Percentiles rank a stretch among this genome's conserved stretches.
These are phyloP conservation scores for Yoshiicerus persimilis DNA, from an alignment of 1,140 invertebrate species.

Conservation along the genomic window DNA sequence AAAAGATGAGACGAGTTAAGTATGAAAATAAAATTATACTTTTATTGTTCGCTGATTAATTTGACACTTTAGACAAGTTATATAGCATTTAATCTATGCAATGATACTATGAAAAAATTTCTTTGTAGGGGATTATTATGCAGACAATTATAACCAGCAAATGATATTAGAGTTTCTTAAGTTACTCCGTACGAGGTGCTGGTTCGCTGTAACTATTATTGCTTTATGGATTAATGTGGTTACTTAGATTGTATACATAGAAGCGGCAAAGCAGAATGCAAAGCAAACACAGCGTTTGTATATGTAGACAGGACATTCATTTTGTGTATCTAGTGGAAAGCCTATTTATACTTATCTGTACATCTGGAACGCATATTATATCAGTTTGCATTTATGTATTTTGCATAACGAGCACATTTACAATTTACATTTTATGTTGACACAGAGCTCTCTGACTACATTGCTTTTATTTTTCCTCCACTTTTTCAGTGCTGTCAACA, in stretches of 20 bases:
- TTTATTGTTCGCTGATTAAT: conserved; percentile 11
- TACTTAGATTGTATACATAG: neutral
- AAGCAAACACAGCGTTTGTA: neutral
- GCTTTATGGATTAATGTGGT: neutral
- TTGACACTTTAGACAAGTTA: neutral
- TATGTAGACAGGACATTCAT: neutral
- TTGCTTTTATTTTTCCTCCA: neutral
- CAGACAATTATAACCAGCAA: too few relatives aligned
- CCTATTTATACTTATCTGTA: neutral
- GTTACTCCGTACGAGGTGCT: too few relatives aligned
- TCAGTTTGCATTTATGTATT: neutral
- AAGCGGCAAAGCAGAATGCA: neutral
- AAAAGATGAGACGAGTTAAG: neutral
- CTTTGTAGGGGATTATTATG: neutral
- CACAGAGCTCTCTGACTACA: neutral
- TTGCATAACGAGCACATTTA: neutral
- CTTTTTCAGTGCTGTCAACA: neutral
- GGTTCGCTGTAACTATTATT: neutral
- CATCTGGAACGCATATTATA: neutral
- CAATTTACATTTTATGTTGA: neutral
- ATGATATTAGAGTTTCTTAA: too few relatives aligned
- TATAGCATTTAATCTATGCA: neutral
- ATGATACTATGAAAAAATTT: too few relatives aligned
- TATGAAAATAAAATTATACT: neutral
- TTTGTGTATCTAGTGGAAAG: too few relatives aligned